Evolutionary conservation across 2,113 vertebrate genomes (phyloP).

Genomic region (Hippopotamus amphibius): DNA sequence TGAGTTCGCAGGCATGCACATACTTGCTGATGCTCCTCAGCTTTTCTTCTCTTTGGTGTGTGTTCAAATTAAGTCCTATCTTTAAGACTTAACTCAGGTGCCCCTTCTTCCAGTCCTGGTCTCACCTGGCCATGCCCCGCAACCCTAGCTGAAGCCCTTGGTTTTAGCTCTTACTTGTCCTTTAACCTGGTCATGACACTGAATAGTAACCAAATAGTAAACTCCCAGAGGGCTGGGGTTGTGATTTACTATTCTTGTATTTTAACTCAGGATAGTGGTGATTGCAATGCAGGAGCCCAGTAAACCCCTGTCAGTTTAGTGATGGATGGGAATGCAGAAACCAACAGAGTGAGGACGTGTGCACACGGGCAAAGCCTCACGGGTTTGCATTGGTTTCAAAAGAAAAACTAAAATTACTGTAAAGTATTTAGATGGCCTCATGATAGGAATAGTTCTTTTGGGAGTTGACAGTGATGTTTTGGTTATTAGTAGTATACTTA

Average conservation of each 20-base stretch:
- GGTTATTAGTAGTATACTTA: not conserved
- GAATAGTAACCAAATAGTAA: not conserved
- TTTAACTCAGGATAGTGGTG: no score
- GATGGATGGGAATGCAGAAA: not conserved
- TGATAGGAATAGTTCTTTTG: not conserved
- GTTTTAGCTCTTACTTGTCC: not conserved
- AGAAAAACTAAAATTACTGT: not conserved
- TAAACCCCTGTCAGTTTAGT: not conserved
- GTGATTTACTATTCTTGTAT: not conserved
- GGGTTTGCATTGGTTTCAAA: not conserved
- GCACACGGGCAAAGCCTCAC: no score
- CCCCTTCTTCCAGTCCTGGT: accelerated
- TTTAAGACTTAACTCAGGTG: not conserved
- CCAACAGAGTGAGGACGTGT: accelerated
- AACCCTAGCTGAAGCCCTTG: not conserved
- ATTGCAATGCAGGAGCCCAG: accelerated
- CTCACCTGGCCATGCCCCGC: no score
- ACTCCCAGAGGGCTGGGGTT: not conserved
- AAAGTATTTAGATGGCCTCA: not conserved
- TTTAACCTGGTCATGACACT: not conserved
- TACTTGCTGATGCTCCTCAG: not conserved
- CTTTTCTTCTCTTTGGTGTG: not conserved
- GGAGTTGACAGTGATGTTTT: not conserved
- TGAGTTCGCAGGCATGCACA: not conserved
- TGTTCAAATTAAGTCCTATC: not conserved